Conservation (phyloP, 23 tunicate genomes). For the Trididemnum clinides region DNA sequence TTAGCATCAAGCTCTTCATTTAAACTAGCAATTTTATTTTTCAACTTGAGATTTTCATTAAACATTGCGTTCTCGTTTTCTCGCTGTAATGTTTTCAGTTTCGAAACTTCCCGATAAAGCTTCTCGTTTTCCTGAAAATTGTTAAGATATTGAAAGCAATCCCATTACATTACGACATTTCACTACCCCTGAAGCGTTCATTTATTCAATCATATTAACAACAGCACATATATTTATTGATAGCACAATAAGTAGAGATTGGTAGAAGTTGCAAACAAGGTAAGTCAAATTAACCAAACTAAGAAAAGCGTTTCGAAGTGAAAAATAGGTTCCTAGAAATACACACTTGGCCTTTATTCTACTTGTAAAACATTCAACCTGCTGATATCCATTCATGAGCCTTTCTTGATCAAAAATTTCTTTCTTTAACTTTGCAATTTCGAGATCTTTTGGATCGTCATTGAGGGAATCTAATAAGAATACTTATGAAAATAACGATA, state of each 20-base stretch:
- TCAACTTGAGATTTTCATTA: conserved; percentile 58
- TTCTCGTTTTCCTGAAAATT: conserved; percentile 64
- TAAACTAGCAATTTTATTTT: conserved; percentile 55
- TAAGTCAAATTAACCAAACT: too few species aligned
- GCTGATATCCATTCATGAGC: conserved; percentile 43
- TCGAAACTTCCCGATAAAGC: conserved; percentile 47
- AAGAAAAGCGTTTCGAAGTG: too few species aligned
- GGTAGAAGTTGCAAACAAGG: too few species aligned
- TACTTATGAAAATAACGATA: neutral
- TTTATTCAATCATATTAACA: too few species aligned
- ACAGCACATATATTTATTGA: too few species aligned
- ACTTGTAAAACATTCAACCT: conserved; percentile 5
- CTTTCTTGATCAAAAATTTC: conserved; percentile 46
- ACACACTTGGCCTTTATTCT: too few species aligned
- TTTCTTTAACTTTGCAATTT: neutral
- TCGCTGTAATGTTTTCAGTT: conserved; percentile 41
- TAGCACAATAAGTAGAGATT: too few species aligned
- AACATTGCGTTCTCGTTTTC: conserved; percentile 79
- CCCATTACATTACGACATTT: too few species aligned
- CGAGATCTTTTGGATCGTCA: conserved; percentile 23
- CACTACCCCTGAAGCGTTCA: too few species aligned
- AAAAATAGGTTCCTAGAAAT: too few species aligned
- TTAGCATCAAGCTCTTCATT: conserved; percentile 47
- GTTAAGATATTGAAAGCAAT: neutral
- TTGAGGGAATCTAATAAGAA: conserved; percentile 1